phyloP scores from a whole-genome alignment of 2,888 invertebrate genomes.

The Coecobrya sp. region DNA sequence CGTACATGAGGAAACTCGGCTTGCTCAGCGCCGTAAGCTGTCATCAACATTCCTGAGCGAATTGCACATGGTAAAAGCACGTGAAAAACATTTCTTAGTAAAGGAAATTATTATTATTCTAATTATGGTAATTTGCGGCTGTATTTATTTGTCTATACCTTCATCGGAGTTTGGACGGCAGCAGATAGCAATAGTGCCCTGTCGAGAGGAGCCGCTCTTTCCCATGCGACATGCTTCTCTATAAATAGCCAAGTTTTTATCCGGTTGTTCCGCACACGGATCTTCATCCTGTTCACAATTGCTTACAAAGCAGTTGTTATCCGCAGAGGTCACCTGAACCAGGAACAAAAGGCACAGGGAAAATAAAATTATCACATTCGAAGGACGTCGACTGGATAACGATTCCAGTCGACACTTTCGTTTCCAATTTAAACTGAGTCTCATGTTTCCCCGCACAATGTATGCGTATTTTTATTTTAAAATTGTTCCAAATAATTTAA shows the following conservation, averaged over 20 bases:
- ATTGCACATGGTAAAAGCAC: neutral
- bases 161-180: slow-evolving; percentile 52
- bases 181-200: slow-evolving; percentile 58
- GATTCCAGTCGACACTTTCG: neutral
- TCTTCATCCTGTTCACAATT: slow-evolving; percentile 63
- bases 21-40: slow-evolving; percentile 60
- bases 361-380: neutral
- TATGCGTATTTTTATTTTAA: neutral
- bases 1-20: slow-evolving; percentile 72
- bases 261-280: slow-evolving; percentile 55
- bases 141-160: too few species aligned
- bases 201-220: neutral
- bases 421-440: slow-evolving; percentile 53
- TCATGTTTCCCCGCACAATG: slow-evolving; percentile 63
- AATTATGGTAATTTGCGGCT: too few species aligned
- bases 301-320: slow-evolving; percentile 64
- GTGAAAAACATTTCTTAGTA: neutral
- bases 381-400: neutral
- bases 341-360: neutral
- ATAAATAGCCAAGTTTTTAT: slow-evolving; percentile 65
- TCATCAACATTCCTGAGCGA: slow-evolving; percentile 61
- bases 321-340: slow-evolving; percentile 2
- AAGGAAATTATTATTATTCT: too few species aligned
- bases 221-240: slow-evolving; percentile 53
- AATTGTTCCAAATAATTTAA: neutral